Percentiles rank a stretch among this genome's conserved stretches.
phyloP scores from a whole-genome alignment of 1,140 invertebrate genomes.

The Cyclina sinensis region DNA sequence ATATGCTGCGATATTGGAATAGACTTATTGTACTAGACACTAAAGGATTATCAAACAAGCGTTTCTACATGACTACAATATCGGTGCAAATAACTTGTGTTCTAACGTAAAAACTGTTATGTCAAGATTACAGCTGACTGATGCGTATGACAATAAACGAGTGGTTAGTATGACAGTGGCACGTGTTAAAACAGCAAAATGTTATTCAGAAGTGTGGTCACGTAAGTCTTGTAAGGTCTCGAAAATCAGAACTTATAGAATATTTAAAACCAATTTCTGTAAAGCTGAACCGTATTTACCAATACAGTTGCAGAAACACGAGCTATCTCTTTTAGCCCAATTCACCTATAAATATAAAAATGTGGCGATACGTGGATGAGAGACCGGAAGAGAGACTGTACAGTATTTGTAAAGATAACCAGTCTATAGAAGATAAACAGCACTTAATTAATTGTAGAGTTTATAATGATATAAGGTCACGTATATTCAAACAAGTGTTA shows the following conservation, averaged over 20 bases:
- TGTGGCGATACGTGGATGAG: neutral
- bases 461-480: too few relatives aligned
- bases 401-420: too few relatives aligned
- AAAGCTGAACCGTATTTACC: neutral
- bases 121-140: neutral
- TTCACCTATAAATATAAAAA: too few relatives aligned
- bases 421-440: too few relatives aligned
- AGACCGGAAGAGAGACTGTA: too few relatives aligned
- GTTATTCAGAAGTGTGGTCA: neutral
- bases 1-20: neutral
- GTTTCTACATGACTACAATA: neutral
- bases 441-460: too few relatives aligned
- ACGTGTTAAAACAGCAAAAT: neutral
- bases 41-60: neutral
- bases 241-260: constrained; percentile 41
- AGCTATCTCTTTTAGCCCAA: neutral
- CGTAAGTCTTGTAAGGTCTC: neutral
- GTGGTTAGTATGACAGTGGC: neutral
- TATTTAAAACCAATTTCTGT: neutral
- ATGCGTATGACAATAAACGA: neutral
- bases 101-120: neutral
- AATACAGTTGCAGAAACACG: neutral
- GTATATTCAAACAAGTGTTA: too few relatives aligned
- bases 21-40: neutral
- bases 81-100: neutral